Conservation (phyloP, 2,113 vertebrate genomes). For the Leucopternis melanops region DNA sequence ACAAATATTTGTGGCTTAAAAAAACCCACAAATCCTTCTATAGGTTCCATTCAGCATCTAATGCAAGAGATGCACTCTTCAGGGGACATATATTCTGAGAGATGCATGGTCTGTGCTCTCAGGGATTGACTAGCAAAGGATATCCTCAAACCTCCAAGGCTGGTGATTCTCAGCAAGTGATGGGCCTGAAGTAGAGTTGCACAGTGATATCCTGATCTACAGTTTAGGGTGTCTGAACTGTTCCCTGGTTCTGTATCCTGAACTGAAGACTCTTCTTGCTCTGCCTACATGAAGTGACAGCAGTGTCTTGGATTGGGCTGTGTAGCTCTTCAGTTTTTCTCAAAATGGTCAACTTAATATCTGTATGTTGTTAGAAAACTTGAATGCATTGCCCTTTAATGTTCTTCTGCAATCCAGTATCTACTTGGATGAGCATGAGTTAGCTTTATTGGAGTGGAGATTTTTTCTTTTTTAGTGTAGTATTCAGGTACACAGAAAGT, state of each 20-base stretch:
- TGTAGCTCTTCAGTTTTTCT: background rate
- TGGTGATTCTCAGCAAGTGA: background rate
- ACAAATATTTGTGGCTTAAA: background rate
- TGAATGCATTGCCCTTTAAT: background rate
- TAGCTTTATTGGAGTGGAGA: background rate
- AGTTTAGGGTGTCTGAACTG: background rate
- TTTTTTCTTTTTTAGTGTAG: background rate
- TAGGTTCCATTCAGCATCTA: background rate
- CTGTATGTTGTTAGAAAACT: background rate
- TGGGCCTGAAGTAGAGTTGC: background rate
- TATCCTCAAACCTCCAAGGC: background rate
- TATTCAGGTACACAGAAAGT: background rate
- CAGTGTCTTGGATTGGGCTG: background rate
- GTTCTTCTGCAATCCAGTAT: background rate
- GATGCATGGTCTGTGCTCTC: background rate
- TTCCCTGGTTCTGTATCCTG: background rate
- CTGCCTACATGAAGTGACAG: background rate
- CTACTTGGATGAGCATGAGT: background rate
- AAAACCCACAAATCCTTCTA: background rate
- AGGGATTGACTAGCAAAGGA: background rate
- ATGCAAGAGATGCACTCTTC: background rate
- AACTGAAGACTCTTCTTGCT: background rate
- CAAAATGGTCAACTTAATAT: background rate
- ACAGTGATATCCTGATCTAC: background rate
- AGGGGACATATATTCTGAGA: background rate